A percentile compares a stretch with the other conserved stretches of the same genome.
These are phyloP conservation scores for Avahi laniger DNA, from an alignment of 2,797 vertebrate species.

Conservation along the genomic window DNA sequence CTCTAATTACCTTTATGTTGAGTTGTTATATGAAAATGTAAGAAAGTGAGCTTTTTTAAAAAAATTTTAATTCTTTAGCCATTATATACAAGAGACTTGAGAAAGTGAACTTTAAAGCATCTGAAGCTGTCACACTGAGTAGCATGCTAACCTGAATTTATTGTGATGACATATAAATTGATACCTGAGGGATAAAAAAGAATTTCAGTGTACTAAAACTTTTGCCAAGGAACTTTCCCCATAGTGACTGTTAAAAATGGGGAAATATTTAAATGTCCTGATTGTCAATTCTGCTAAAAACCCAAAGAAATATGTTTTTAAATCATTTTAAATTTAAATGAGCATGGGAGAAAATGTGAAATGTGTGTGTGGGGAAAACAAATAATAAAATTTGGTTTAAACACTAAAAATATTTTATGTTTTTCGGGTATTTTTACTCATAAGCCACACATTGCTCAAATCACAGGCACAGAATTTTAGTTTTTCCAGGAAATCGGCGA, in stretches of 20 bases:
- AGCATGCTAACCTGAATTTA: slow-evolving; percentile 16
- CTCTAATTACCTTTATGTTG: slow-evolving; percentile 2
- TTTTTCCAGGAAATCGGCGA: neutral
- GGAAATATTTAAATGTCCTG: neutral
- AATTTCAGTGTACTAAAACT: slow-evolving; percentile 41
- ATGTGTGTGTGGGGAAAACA: neutral
- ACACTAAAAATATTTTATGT: slow-evolving; percentile 3
- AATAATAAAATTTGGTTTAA: neutral
- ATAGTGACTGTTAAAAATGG: neutral
- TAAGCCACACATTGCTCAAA: neutral
- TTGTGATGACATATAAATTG: neutral
- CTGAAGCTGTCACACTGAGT: neutral
- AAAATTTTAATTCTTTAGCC: too few relatives aligned
- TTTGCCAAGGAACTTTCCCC: neutral
- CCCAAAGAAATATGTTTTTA: neutral
- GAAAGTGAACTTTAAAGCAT: neutral
- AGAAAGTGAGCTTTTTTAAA: neutral
- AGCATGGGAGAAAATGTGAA: neutral
- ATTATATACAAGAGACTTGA: too few relatives aligned
- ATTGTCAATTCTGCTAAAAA: neutral
- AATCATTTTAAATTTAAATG: slow-evolving; percentile 20
- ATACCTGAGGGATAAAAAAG: neutral
- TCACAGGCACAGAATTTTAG: neutral
- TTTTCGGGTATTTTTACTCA: neutral
- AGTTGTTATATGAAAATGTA: slow-evolving; percentile 6